Base-by-base conservation (phyloP, 2,888 invertebrate species). In the Drosophila anomelani region DNA sequence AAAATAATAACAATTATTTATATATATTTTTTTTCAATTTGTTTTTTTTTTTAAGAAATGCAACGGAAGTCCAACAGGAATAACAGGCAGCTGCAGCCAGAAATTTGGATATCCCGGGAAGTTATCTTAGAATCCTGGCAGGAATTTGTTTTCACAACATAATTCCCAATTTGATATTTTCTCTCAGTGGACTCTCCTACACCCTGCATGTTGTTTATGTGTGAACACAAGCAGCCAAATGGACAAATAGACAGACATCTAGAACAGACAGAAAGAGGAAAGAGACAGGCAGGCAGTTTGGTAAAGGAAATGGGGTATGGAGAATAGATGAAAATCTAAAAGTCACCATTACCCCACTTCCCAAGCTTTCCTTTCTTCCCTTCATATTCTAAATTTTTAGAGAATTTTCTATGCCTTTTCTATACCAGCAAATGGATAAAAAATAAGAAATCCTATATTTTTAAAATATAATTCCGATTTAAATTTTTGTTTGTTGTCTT, bases 171-270 rank as follows among this genome's bases (percentile, higher is more conserved):
- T 23, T 20, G 1, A 20, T 8, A 8, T 26, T 56, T 60, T 56
- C 12, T 60, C 26, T 29, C 54, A 63, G 67, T 66, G 74, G 53
- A 73, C 56, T 78, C 58, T 51, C 32, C 49, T 4, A 56, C 32
- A 76, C 49, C 57, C 69, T 67, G 54, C 58, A 60, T 70, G 51
- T 55, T 38, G n/a, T 34, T 34, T 71, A 59, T 57, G 51, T 57
- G 56, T 57, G 72, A 54, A 54, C 44, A 26, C 53, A 47, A 54
- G 44, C 60, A 49, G 55, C 29, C 49, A 49, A 58, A 57, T 23
- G 26, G 56, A 56, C 39, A 68, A 49, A 67, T 49, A 41, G 64
- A 62, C 49, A 64, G 64, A 51, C 51, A 51, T 20, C 20, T 34
- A 51, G 15, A 34, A 20, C 32, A 51, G 51, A 66, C 66, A 66